These are phyloP conservation scores for Atta cephalotes DNA, from an alignment of 1,140 invertebrate genomes.

Conservation along the genomic window DNA sequence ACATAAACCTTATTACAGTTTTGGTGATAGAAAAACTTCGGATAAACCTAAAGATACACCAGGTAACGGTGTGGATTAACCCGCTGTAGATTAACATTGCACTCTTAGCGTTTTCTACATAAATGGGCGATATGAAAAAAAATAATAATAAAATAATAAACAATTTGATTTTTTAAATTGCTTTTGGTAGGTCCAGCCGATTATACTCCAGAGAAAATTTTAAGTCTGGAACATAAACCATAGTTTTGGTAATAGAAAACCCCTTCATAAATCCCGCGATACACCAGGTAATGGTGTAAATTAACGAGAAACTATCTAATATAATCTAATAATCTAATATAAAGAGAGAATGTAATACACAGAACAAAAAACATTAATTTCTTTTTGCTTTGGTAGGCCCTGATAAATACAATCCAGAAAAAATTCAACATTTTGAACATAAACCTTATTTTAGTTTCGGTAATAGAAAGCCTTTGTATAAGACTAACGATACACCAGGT, in stretches of 20 bases:
- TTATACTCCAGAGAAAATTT: constrained; percentile 72
- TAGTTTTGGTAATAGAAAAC: constrained; percentile 75
- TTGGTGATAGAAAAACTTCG: constrained; percentile 85
- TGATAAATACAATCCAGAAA: constrained; percentile 76
- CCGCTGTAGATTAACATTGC: neutral
- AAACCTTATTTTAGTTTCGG: constrained; percentile 88
- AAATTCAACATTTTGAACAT: constrained; percentile 73
- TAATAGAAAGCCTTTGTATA: constrained; percentile 81
- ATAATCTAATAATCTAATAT: neutral
- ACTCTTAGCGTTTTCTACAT: constrained; percentile 13
- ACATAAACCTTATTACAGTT: constrained; percentile 88
- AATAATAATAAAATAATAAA: neutral
- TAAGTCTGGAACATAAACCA: constrained; percentile 67
- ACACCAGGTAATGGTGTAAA: constrained; percentile 66
- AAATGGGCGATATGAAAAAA: neutral
- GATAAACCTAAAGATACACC: constrained; percentile 77
- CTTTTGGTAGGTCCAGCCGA: constrained; percentile 71
- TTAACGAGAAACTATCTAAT: neutral
- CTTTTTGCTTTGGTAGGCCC: constrained; percentile 65
- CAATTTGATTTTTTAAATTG: constrained; percentile 23
- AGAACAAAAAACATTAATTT: constrained; percentile 39
- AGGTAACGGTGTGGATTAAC: constrained; percentile 66
- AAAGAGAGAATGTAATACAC: neutral
- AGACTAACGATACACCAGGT: constrained; percentile 79
- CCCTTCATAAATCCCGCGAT: constrained; percentile 70